Conservation (phyloP, 2,113 vertebrate genomes). For the Burhinus bistriatus region DNA sequence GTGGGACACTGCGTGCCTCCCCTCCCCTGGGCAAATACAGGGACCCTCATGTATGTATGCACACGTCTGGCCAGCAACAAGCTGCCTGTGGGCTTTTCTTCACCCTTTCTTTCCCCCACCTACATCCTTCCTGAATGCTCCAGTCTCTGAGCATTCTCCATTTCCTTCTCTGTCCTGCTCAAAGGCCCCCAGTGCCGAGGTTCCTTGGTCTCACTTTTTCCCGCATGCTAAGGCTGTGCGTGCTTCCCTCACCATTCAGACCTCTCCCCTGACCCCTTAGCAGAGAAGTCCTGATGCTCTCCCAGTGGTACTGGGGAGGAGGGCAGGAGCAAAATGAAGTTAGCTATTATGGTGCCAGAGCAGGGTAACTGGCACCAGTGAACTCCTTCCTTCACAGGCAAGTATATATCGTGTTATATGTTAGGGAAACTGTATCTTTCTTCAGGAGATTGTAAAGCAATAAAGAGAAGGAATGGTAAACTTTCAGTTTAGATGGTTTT, state of each 20-base stretch:
- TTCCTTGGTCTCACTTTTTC: neutral
- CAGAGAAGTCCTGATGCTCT: neutral
- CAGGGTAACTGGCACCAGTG: neutral
- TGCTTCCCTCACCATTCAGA: too few relatives aligned
- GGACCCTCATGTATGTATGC: too few relatives aligned
- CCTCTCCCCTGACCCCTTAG: too few relatives aligned
- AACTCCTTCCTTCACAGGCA: neutral
- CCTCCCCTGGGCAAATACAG: neutral
- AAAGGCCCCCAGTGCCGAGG: neutral
- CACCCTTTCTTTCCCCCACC: neutral
- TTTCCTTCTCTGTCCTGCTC: neutral
- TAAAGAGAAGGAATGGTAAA: neutral
- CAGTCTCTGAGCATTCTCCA: neutral
- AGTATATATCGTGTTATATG: fast-evolving
- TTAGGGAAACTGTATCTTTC: neutral
- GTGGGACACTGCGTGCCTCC: neutral
- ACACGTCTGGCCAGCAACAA: neutral
- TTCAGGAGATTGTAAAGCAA: neutral
- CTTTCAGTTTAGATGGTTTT: neutral
- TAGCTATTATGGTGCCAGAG: too few relatives aligned
- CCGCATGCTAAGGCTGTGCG: neutral
- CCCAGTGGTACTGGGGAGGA: neutral
- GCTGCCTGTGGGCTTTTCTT: neutral
- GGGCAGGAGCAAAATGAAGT: neutral
- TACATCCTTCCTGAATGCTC: neutral